Evolutionary conservation across 1,140 invertebrate species (phyloP), one percentile per base, ranked within the genome.

Genomic region (Piezodorus guildinii): DNA sequence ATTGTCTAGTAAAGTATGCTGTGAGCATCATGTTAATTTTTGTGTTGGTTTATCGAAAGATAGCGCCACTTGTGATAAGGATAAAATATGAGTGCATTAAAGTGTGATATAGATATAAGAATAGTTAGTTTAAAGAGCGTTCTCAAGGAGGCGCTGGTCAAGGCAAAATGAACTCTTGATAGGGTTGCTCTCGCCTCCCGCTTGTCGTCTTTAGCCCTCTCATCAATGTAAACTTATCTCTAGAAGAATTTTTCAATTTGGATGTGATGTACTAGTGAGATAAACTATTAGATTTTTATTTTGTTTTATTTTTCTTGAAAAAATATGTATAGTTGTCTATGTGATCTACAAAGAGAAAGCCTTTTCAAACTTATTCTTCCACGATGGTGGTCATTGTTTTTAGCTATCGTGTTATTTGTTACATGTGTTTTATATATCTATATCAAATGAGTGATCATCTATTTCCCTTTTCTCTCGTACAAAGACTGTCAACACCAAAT

Each of bases 31-130:
- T 16, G 10, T 56, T 23, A 23, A 25, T 56, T 56, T 56, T 56
- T 56, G 23, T 23, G 17, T 56, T 56, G 52, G 52, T 56, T 15
- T 56, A 23, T 56, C 17, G 52, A 56, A 23, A 23, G 52, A 60
- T 34, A 52, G 17, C 62, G 49, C 52, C 49, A 49, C 49, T 46
- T 64, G 63, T 64, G 58, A 64, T 64, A 64, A 25, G 63, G 43
- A 17, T 60, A n/a, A 34, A 46, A 64, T 59, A 64, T 60, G 63
- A 64, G 63, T 64, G 58, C 58, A 64, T 64, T 64, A 56, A 44
- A 49, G 63, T 64, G 63, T 64, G 63, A 64, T 64, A 64, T 64
- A 64, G 63, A 58, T 59, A 39, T 60, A 64, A 60, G 63, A 34
- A 43, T 39, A 21, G 23, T 25, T 59, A 34, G 39, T 64, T 44